These are phyloP conservation scores for Oostethus manadensis DNA, from an alignment of 2,113 vertebrate genomes.

Conservation along the genomic window DNA sequence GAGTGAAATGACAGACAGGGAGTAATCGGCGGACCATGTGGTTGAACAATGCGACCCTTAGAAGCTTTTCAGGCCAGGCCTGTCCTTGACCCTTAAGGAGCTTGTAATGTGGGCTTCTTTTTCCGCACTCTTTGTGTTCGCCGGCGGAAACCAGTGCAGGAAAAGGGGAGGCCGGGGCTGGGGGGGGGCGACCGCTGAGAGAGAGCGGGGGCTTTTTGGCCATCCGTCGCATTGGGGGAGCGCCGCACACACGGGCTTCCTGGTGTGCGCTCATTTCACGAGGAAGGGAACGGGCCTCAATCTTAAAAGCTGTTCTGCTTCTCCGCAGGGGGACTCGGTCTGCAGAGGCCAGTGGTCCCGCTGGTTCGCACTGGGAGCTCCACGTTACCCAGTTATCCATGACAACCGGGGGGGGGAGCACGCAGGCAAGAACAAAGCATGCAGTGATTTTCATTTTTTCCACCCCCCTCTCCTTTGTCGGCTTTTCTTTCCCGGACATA, in stretches of 20 bases:
- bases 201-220: conserved; percentile 57
- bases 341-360: conserved; percentile 60
- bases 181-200: conserved; percentile 52
- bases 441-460: conserved; percentile 70
- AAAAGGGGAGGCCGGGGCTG: conserved; percentile 32
- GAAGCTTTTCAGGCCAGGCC: conserved; percentile 71
- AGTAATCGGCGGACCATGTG: conserved; percentile 79
- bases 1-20: conserved; percentile 77
- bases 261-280: conserved; percentile 62
- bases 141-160: conserved; percentile 32
- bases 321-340: conserved; percentile 45
- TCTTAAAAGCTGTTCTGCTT: conserved; percentile 75
- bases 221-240: conserved; percentile 65
- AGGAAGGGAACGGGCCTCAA: conserved; percentile 65
- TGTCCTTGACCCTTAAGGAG: conserved; percentile 82
- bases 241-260: conserved; percentile 50
- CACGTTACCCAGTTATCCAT: conserved; percentile 76
- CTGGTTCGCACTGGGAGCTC: conserved; percentile 71
- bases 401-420: conserved; percentile 67
- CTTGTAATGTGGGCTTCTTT: conserved; percentile 77
- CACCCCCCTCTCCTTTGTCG: conserved; percentile 62
- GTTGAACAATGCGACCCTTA: conserved; percentile 75
- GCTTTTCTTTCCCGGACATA: conserved; percentile 56
- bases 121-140: conserved; percentile 69
- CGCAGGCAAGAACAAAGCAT: conserved; percentile 71